phyloP scores from a whole-genome alignment of 2,113 vertebrate genomes.

The Antechinus stuartii region DNA sequence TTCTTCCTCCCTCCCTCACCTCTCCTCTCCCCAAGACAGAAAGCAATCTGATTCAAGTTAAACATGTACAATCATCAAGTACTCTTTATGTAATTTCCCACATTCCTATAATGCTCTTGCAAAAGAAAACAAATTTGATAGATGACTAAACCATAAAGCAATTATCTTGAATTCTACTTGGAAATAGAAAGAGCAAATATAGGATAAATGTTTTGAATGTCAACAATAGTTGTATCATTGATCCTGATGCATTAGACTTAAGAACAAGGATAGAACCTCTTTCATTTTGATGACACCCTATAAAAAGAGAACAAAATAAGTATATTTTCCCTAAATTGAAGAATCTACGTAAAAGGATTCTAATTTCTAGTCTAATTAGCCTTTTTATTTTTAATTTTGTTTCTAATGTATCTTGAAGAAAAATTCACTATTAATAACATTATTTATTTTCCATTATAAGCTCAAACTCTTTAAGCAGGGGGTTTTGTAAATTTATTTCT shows the following conservation, averaged over 20 bases:
- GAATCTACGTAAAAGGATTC: neutral
- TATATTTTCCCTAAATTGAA: neutral
- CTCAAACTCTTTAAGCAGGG: neutral
- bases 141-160: neutral
- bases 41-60: no score
- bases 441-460: slow-evolving; percentile 39
- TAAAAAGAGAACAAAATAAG: neutral
- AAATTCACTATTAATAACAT: neutral
- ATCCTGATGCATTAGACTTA: neutral
- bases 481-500: neutral
- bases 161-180: neutral
- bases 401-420: slow-evolving; percentile 13
- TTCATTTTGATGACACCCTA: neutral
- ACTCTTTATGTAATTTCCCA: neutral
- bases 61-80: no score
- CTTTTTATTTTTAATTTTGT: neutral
- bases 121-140: neutral
- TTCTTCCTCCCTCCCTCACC: no score
- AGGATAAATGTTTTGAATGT: neutral
- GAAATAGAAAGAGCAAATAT: neutral
- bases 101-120: neutral
- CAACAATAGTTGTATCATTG: neutral
- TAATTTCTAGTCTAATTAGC: neutral
- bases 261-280: slow-evolving; percentile 40
- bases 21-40: no score